These are phyloP conservation scores for Drosophila kanapiae DNA, from an alignment of 1,140 invertebrate species.

Conservation along the genomic window DNA sequence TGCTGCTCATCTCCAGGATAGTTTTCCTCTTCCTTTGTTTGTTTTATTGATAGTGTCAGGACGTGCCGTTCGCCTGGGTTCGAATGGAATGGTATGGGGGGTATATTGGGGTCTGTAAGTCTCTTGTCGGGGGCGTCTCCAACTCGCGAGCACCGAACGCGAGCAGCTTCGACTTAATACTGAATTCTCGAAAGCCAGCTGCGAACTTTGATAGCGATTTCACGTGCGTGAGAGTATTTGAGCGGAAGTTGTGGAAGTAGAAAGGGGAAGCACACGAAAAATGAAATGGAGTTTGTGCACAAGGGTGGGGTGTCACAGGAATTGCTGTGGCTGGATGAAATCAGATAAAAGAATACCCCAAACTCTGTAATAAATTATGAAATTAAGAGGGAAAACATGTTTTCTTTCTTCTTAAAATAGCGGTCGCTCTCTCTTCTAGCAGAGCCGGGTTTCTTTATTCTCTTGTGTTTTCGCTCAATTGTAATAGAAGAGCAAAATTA, in stretches of 20 bases:
- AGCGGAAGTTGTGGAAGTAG: background rate
- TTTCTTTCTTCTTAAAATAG: no score
- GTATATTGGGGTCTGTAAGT: conserved; percentile 3
- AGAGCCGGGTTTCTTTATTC: no score
- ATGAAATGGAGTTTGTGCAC: background rate
- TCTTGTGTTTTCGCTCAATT: no score
- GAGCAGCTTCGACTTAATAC: conserved; percentile 60
- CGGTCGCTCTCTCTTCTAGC: no score
- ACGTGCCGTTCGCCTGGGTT: conserved; percentile 2
- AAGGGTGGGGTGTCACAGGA: background rate
- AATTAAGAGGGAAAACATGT: no score
- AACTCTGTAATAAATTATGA: no score
- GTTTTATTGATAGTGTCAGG: conserved; percentile 30
- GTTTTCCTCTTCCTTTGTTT: conserved; percentile 7
- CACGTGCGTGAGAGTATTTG: background rate
- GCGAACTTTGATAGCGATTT: background rate
- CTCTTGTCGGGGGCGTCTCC: background rate
- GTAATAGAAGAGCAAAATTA: no score
- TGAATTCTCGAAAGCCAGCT: conserved; percentile 22
- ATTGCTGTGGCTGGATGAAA: background rate
- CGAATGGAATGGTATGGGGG: background rate
- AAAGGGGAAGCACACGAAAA: conserved; percentile 17
- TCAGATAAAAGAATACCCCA: no score
- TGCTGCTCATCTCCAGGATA: conserved; percentile 68
- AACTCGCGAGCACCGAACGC: conserved; percentile 48